phyloP scores from a whole-genome alignment of 2,113 vertebrate species.

The Xiphophorus couchianus region DNA sequence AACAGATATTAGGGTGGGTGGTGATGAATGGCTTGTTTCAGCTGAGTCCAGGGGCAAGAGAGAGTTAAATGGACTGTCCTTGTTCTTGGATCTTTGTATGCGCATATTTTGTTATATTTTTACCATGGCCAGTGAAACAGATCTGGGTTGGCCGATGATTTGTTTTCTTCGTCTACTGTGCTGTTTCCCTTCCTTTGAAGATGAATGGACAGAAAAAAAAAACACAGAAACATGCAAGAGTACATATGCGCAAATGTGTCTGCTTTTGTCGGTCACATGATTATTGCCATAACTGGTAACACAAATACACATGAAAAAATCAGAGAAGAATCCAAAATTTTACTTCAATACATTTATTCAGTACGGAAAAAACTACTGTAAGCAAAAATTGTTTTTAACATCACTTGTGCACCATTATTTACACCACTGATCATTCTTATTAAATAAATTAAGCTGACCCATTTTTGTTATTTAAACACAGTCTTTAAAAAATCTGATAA shows the following conservation, averaged over 20 bases:
- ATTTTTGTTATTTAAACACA: too few relatives aligned
- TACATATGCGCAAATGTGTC: too few relatives aligned
- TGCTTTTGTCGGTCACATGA: too few relatives aligned
- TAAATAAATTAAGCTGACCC: too few relatives aligned
- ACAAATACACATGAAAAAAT: not conserved
- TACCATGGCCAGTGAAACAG: constrained; percentile 63
- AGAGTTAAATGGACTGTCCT: constrained; percentile 80
- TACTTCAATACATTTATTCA: not conserved
- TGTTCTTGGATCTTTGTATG: constrained; percentile 76
- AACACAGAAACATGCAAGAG: not conserved
- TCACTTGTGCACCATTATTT: too few relatives aligned
- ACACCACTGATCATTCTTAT: too few relatives aligned
- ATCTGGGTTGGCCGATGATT: constrained; percentile 72
- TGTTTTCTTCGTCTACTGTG: constrained; percentile 64
- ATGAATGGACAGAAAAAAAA: constrained; percentile 16
- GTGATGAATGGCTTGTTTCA: constrained; percentile 73
- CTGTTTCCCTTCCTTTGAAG: constrained; percentile 49
- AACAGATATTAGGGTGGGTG: constrained; percentile 62
- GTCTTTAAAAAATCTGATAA: not conserved
- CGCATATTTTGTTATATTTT: constrained; percentile 80
- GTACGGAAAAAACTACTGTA: not conserved
- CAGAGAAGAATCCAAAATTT: not conserved
- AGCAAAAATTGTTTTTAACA: not conserved
- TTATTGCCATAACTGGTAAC: not conserved
- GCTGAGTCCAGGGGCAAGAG: constrained; percentile 66